These are phyloP conservation scores for Drosophila meridiana DNA, from an alignment of 2,888 invertebrate species.

Conservation along the genomic window DNA sequence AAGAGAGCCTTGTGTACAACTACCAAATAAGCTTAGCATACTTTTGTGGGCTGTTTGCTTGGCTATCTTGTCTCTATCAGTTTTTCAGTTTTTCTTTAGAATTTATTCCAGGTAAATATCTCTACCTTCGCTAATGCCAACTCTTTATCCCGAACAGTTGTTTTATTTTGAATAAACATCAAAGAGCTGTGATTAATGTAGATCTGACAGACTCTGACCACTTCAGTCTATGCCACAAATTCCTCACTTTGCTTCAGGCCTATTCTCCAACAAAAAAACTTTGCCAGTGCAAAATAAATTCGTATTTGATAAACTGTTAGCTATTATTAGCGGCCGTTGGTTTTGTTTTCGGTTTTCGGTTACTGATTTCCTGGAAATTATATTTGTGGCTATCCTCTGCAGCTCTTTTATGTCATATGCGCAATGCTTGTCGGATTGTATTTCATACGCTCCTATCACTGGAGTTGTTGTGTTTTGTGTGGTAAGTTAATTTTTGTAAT, in stretches of 20 bases:
- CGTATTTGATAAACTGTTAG: conserved; percentile 30
- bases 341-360: conserved; percentile 21
- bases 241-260: conserved; percentile 26
- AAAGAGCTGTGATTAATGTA: not conserved
- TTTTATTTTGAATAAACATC: conserved; percentile 2
- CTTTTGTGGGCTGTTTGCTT: conserved; percentile 29
- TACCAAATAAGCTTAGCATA: conserved; percentile 53
- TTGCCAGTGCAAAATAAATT: conserved; percentile 43
- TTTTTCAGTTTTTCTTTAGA: not conserved
- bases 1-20: too few relatives aligned
- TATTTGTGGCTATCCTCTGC: not conserved
- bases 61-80: too few relatives aligned
- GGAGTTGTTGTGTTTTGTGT: not conserved
- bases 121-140: too few relatives aligned
- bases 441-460: not conserved
- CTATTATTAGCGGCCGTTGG: conserved; percentile 19
- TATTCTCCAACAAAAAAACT: conserved; percentile 11
- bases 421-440: not conserved
- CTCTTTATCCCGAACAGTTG: not conserved
- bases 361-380: not conserved
- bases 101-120: not conserved
- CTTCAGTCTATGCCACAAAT: not conserved
- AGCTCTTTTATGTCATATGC: not conserved
- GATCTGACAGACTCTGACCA: not conserved
- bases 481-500: not conserved